Evolutionary conservation across 2,797 vertebrate genomes (phyloP).

Genomic region (Intellagama lesueurii): DNA sequence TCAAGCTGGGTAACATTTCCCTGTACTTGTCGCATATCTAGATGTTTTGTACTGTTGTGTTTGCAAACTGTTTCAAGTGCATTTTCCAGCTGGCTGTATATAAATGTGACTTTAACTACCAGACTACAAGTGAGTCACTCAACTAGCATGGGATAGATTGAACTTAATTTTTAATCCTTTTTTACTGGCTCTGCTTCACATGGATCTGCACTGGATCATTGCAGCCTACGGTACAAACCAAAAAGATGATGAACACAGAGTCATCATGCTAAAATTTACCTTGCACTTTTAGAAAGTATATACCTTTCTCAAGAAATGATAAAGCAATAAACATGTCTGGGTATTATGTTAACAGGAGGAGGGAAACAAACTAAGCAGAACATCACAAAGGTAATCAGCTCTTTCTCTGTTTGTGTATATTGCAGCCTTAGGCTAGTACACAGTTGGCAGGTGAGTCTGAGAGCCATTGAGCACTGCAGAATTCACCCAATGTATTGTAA

Average conservation of each 20-base stretch:
- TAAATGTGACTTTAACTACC: conserved; percentile 6
- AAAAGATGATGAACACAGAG: not conserved
- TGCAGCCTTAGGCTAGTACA: not conserved
- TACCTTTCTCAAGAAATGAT: not conserved
- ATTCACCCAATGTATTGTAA: conserved; percentile 25
- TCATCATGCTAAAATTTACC: conserved; percentile 1
- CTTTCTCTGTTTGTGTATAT: conserved; percentile 1
- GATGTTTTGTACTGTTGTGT: not conserved
- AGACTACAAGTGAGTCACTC: not conserved
- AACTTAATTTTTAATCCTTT: conserved; percentile 15
- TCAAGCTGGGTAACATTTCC: too few species aligned
- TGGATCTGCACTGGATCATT: not conserved
- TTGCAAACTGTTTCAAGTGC: not conserved
- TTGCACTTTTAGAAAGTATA: not conserved
- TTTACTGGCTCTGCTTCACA: conserved; percentile 1
- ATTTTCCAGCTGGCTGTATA: not conserved
- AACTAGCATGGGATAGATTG: not conserved
- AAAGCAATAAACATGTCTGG: not conserved
- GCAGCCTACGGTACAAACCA: not conserved
- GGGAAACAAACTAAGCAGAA: conserved; percentile 39
- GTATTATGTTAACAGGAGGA: accelerated
- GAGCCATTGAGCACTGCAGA: not conserved
- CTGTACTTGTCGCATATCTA: too few species aligned
- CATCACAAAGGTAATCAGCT: conserved; percentile 6
- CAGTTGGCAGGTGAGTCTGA: not conserved